Conservation (phyloP, 2,113 vertebrate species). For the Melanerpes formicivorus region DNA sequence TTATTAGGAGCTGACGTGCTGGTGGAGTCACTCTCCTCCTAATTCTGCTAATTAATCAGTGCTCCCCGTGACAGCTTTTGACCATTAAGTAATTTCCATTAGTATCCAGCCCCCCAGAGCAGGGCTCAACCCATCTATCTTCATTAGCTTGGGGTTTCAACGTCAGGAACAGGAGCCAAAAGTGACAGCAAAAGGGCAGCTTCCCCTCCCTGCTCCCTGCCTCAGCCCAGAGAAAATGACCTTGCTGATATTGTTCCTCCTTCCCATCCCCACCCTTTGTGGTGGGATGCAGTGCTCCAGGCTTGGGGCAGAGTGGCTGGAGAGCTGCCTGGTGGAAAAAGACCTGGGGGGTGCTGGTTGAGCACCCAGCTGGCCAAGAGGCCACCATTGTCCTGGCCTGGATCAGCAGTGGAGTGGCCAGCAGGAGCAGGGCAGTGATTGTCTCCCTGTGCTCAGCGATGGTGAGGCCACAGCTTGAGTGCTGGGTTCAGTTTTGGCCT, state of each 20-base stretch:
- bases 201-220: neutral
- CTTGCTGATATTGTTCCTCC: neutral
- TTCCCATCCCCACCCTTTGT: neutral
- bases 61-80: neutral
- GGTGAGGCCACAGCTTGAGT: too few relatives aligned
- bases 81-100: constrained; percentile 64
- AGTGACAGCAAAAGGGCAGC: neutral
- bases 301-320: too few relatives aligned
- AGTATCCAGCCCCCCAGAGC: constrained; percentile 25
- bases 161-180: neutral
- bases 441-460: too few relatives aligned
- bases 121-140: constrained; percentile 54
- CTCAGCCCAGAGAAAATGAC: neutral
- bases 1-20: constrained; percentile 39
- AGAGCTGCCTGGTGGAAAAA: neutral
- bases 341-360: too few relatives aligned
- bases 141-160: constrained; percentile 47
- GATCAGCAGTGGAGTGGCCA: too few relatives aligned
- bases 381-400: too few relatives aligned
- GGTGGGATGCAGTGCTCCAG: too few relatives aligned
- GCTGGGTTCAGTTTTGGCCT: too few relatives aligned
- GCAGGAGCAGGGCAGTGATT: too few relatives aligned
- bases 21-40: neutral
- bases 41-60: constrained; percentile 63
- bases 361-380: too few relatives aligned